Base-by-base conservation (phyloP, 1,140 invertebrate genomes). In the Rhagoletis zephyria region DNA sequence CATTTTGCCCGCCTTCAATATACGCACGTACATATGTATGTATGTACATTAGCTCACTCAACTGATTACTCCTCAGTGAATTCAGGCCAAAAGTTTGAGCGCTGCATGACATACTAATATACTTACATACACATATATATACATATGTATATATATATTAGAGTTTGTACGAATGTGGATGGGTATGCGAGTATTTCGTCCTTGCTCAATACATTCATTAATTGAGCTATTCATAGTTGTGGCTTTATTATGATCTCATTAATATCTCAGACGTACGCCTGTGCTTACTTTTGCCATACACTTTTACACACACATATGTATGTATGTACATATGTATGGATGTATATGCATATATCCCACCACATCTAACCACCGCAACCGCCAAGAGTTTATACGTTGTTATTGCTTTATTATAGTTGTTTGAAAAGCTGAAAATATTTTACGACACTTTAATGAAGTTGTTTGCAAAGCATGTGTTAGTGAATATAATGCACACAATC, bases 241-340 rank as follows among this genome's bases (percentile, higher is more conserved):
- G 60, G 86, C 86, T 87, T 67, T 87, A 87, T 87, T 87, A 87
- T 70, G 67, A 87, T 74, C 64, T 87, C 65, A 74, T 87, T 87
- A 87, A 87, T 74, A 74, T 87, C 67, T 74, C 42, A 67, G 51
- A 77, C 85, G 59, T 14, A 61, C 19, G 45, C n/a, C 61, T 65
- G 4, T 42, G 67, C 42, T 48, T 48, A 74, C 45, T 67, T 87
- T 81, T n/a, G 5, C 4, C 2, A 74, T 16, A 51, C 16, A n/a
- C 70, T 14, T 63, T 63, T 63, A 48, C 45, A 74, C 42, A 74
- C 4, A 45, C 16, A 14, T 3, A 16, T 16, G 6, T n/a, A n/a
- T n/a, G 4, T 0, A 42, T 4, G 45, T 48, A 19, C n/a, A 45
- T 51, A 45, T n/a, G 14, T 74, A 45, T 16, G 45, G 45, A 0